Evolutionary conservation across 2,888 invertebrate genomes (phyloP).

Genomic region (Camptogramma bilineatum): DNA sequence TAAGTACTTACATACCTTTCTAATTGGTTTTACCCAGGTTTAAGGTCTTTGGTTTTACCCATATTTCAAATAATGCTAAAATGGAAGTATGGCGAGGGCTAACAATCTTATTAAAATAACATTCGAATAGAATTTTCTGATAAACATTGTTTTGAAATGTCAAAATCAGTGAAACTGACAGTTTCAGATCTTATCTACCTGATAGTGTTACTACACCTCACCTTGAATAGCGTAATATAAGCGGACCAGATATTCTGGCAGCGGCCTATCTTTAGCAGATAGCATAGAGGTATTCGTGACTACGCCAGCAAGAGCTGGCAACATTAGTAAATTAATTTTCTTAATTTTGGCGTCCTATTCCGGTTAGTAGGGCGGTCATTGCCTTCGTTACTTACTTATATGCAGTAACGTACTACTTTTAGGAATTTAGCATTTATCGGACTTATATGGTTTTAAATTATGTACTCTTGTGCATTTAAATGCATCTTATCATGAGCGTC

Average conservation of each 20-base stretch:
- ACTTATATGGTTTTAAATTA: too few relatives aligned
- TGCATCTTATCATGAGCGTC: background rate
- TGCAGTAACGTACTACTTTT: slow-evolving; percentile 24
- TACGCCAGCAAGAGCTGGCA: slow-evolving; percentile 44
- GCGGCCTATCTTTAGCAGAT: slow-evolving; percentile 36
- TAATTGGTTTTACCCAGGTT: background rate
- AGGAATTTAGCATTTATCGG: background rate
- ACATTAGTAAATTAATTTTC: slow-evolving; percentile 28
- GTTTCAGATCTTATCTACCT: slow-evolving; percentile 21
- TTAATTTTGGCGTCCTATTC: slow-evolving; percentile 59
- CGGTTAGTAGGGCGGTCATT: slow-evolving; percentile 76
- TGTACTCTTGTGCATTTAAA: background rate
- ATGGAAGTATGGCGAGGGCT: background rate
- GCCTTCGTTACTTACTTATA: slow-evolving; percentile 48
- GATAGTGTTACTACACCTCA: slow-evolving; percentile 30
- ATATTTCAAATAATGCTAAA: background rate
- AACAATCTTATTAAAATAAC: background rate
- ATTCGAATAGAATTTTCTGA: background rate
- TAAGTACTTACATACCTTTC: background rate
- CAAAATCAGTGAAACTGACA: slow-evolving; percentile 2
- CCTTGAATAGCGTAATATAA: slow-evolving; percentile 37
- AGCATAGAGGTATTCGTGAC: slow-evolving; percentile 27
- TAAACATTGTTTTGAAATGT: slow-evolving; percentile 9
- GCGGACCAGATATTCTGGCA: slow-evolving; percentile 42
- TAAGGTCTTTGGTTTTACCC: background rate